Base-by-base conservation (phyloP, 2,888 invertebrate species). In the Tineola bisselliella region DNA sequence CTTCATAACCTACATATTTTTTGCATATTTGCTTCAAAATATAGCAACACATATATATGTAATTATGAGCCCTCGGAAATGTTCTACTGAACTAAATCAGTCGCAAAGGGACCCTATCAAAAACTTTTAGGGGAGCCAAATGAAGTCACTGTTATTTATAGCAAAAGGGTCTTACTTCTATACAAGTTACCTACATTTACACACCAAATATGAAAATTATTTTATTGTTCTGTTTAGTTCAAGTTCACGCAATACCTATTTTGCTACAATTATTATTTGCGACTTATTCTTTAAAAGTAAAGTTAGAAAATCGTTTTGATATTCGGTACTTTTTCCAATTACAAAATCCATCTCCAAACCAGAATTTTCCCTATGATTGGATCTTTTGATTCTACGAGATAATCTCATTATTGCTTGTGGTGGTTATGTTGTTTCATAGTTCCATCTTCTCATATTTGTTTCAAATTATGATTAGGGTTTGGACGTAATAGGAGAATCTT, bases 81-180 rank as follows among this genome's bases (percentile, higher is more conserved):
- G 48, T 48, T 15, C 48, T 48, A 48, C 48, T 48, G 48, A 48
- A 48, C 48, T 48, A 48, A 48, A 48, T 48, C 17, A 48, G 48
- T 48, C 48, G 48, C 48, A 48, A n/a, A 48, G 15, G 48, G 10
- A 10, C 48, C 48, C 48, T 15, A 48, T 15, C 15, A 5, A 48
- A 38, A 48, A 48, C 48, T 15, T 48, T 48, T 48, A 48, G 48
- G 48, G 48, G 48, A 48, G 48, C 48, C 8, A 48, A 48, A 48
- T 48, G 48, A 48, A 48, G 48, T 48, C 48, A 48, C 48, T 48
- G 48, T 48, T 48, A 48, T 48, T 48, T 48, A 48, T 48, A 48
- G 48, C 48, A 43, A 43, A 43, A 8, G 43, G 43, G 43, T 5
- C 43, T 43, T 13, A 48, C n/a, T 38, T 38, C 38, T 38, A 38